These are phyloP conservation scores for Rhineura floridana DNA, from an alignment of 2,113 vertebrate species.

Conservation along the genomic window DNA sequence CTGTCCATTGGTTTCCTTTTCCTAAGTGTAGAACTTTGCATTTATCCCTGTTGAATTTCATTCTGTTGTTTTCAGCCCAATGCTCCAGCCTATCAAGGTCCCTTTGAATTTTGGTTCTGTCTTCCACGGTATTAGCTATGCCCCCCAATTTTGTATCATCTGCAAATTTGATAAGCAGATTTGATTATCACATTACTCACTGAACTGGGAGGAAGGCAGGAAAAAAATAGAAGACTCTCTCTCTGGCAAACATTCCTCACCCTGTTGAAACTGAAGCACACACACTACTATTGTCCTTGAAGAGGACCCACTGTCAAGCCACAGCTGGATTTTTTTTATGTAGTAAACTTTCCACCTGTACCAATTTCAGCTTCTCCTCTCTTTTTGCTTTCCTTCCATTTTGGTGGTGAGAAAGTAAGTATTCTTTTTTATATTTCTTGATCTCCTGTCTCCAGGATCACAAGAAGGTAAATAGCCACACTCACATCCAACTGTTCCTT, in stretches of 20 bases:
- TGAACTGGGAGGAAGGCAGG: neutral
- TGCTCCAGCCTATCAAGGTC: too few relatives aligned
- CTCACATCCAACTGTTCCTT: constrained; percentile 94
- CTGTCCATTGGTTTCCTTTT: too few relatives aligned
- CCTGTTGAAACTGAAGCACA: neutral
- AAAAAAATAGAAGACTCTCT: neutral
- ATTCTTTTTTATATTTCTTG: neutral
- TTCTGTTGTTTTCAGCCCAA: too few relatives aligned
- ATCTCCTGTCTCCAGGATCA: too few relatives aligned
- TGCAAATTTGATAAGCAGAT: too few relatives aligned
- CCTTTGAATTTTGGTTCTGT: too few relatives aligned
- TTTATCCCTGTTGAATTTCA: too few relatives aligned
- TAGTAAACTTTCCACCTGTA: neutral
- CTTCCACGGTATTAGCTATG: too few relatives aligned
- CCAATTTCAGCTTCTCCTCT: neutral
- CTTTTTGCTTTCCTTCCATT: neutral
- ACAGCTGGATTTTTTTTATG: neutral
- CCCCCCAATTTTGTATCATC: too few relatives aligned
- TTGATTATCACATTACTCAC: neutral
- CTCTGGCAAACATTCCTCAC: neutral
- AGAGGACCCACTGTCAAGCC: neutral
- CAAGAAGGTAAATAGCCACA: neutral
- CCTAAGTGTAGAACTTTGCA: too few relatives aligned
- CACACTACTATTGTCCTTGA: neutral
- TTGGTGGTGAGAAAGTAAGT: neutral